Conservation (phyloP, 1,140 invertebrate species). For the Neelides sp. region DNA sequence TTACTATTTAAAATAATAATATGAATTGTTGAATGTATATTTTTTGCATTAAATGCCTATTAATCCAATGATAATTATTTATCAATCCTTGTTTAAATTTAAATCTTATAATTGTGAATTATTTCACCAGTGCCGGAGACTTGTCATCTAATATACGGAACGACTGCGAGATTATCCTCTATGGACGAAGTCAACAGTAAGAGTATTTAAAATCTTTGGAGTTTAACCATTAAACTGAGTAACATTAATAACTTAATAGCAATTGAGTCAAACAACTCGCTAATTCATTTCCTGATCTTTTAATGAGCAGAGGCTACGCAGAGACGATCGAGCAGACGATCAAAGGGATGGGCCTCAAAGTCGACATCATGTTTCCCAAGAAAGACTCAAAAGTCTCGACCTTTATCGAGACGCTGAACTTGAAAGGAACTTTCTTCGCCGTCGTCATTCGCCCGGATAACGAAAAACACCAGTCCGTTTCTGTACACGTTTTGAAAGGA, state of each 20-base stretch:
- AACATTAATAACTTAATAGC: constrained; percentile 20
- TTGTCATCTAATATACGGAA: too few relatives aligned
- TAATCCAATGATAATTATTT: too few relatives aligned
- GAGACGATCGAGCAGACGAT: constrained; percentile 74
- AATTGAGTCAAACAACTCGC: too few relatives aligned
- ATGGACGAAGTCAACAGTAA: constrained; percentile 65
- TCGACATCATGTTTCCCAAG: constrained; percentile 78
- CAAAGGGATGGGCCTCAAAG: constrained; percentile 62
- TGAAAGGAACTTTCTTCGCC: constrained; percentile 71
- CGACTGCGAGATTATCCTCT: constrained; percentile 77
- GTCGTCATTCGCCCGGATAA: constrained; percentile 73
- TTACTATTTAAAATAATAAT: too few relatives aligned
- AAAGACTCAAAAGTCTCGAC: constrained; percentile 68
- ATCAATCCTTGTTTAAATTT: too few relatives aligned
- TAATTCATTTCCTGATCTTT: constrained; percentile 20
- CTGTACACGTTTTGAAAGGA: constrained; percentile 80
- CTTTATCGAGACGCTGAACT: constrained; percentile 75
- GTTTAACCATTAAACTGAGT: constrained; percentile 7
- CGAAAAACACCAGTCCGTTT: constrained; percentile 69
- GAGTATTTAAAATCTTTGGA: constrained; percentile 34
- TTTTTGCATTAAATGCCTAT: too few relatives aligned
- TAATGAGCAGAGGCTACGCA: constrained; percentile 71
- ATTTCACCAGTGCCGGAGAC: too few relatives aligned
- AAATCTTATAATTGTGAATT: too few relatives aligned
- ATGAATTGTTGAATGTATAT: too few relatives aligned